Evolutionary conservation across 2,113 vertebrate genomes (phyloP), one percentile per base, ranked within the genome.

Genomic region (Cynoglossus semilaevis): DNA sequence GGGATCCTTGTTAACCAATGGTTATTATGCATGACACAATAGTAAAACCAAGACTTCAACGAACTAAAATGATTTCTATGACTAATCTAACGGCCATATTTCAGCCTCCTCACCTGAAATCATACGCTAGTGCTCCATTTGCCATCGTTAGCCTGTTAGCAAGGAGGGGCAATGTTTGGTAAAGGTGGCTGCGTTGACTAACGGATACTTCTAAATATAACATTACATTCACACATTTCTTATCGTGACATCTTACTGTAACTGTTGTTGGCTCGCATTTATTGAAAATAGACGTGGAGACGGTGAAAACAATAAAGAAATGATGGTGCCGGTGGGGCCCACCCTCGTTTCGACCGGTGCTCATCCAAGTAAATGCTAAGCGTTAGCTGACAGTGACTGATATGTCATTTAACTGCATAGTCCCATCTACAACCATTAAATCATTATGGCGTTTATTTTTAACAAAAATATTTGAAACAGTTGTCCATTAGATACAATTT

Each of bases 321-420:
- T 51, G 38, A 13, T 14, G 65, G 29, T 18, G 62, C 70, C 70
- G 70, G 61, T 15, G 43, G 47, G 84, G 84, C 80, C 84, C 68
- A 44, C 68, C 67, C 61, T 71, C 50, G 78, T 67, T 51, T 16
- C 55, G 48, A 79, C 84, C 81, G 86, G 82, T 59, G 67, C 77
- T 61, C 51, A 66, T 56, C 70, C 72, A 37, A 16, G 54, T 58
- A 77, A 71, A 78, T 70, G 63, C 59, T 51, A 19, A 58, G 10
- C 36, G 51, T 57, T 83, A 83, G 78, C 76, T 19, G 59, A 29
- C 59, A 63, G 35, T 85, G 86, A 84, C 79, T 85, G 84, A 62
- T 57, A 70, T 7, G 3, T 6, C 22, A 29, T 29, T 4, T 29
- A 2, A 2, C 22, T 29, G 22, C 6, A 4, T 4, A 29, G 22